A percentile compares a stretch with the other conserved stretches of the same genome.
Evolutionary conservation across 1,140 invertebrate species (phyloP).

Genomic region (Aphelenchoides fujianensis): DNA sequence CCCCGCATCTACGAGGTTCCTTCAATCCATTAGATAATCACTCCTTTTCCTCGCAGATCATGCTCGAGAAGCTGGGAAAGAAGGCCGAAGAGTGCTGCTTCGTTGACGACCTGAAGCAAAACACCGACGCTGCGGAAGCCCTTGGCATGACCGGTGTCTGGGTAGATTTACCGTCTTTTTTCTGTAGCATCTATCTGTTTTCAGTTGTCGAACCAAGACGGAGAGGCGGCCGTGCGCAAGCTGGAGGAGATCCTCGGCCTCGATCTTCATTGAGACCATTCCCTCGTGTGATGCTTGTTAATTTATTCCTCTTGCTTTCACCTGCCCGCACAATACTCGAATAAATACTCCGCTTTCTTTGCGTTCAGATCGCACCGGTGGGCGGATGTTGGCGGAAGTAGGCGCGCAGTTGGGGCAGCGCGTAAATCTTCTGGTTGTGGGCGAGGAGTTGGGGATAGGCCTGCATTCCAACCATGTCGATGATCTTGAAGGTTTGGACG

Average conservation of each 20-base stretch:
- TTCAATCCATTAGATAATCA: too few species aligned
- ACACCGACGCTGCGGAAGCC: conserved; percentile 26
- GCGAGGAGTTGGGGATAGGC: not conserved
- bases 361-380: not conserved
- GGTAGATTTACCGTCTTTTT: too few species aligned
- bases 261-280: not conserved
- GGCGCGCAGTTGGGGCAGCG: not conserved
- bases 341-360: not conserved
- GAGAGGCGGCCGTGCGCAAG: not conserved
- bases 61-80: conserved; percentile 22
- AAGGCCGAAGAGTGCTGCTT: conserved; percentile 34
- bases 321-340: not conserved
- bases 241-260: not conserved
- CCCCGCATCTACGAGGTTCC: conserved; percentile 24
- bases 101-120: conserved; percentile 30
- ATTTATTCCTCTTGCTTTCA: too few species aligned
- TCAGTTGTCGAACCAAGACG: conserved; percentile 1
- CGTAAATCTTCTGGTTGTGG: not conserved
- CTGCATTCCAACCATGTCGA: not conserved
- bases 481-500: not conserved
- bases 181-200: too few species aligned
- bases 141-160: conserved; percentile 26
- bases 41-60: too few species aligned
- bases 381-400: conserved; percentile 1
- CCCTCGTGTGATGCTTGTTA: not conserved